phyloP scores from a whole-genome alignment of 2,113 vertebrate genomes.

The Perca flavescens region DNA sequence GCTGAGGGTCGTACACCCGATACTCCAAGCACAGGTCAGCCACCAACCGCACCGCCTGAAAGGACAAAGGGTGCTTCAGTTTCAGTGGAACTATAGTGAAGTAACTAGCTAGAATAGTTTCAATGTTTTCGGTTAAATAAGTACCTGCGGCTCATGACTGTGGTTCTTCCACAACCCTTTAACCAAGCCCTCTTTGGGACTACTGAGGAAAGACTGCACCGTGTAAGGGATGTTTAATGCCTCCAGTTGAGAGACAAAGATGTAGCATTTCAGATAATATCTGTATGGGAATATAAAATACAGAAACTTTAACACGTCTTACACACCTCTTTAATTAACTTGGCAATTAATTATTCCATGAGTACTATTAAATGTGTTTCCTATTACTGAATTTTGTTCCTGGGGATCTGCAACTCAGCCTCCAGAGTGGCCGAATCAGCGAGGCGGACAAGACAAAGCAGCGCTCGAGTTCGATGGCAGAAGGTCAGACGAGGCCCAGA shows the following conservation, averaged over 20 bases:
- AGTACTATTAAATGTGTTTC: neutral
- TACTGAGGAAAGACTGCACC: conserved; percentile 90
- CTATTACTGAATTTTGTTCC: conserved; percentile 89
- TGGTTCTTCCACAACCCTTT: conserved; percentile 99
- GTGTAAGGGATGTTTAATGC: conserved; percentile 94
- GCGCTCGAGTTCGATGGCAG: conserved; percentile 88
- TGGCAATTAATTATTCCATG: neutral
- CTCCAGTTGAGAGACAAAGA: conserved; percentile 94
- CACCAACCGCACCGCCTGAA: conserved; percentile 91
- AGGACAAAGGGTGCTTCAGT: neutral
- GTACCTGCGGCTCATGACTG: conserved; percentile 92
- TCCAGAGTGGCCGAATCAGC: conserved; percentile 88
- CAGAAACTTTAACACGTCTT: neutral
- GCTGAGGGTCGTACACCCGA: conserved; percentile 89
- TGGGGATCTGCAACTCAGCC: conserved; percentile 88
- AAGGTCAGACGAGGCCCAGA: conserved; percentile 88
- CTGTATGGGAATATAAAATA: conserved; percentile 74
- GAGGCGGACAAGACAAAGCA: conserved; percentile 92
- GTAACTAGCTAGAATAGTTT: neutral
- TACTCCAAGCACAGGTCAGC: conserved; percentile 94
- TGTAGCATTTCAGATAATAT: conserved; percentile 90
- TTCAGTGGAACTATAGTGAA: neutral
- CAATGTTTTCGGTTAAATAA: neutral
- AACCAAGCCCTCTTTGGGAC: conserved; percentile 95
- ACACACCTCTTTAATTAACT: neutral